Conservation (phyloP, 2,888 invertebrate species). For the Plebejus anna region DNA sequence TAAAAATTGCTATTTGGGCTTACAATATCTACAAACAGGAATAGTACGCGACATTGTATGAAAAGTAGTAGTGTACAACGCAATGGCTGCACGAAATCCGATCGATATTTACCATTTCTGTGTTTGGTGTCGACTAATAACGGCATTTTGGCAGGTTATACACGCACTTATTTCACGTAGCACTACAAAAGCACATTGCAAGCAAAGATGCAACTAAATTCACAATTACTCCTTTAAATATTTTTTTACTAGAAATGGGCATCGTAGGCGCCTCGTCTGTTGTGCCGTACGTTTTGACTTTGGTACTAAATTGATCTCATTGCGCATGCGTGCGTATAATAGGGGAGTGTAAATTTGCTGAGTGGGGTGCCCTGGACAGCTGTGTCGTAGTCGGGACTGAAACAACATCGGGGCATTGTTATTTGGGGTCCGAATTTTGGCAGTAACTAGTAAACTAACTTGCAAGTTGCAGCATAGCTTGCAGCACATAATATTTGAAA, state of each 20-base stretch:
- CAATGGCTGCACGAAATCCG: conserved; percentile 62
- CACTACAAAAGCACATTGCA: conserved; percentile 60
- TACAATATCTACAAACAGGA: conserved; percentile 12
- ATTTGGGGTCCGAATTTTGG: conserved; percentile 1
- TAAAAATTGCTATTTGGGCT: background rate
- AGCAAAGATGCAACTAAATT: conserved; percentile 41
- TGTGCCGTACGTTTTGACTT: conserved; percentile 52
- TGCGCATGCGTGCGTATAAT: conserved; percentile 72
- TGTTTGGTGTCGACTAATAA: conserved; percentile 60
- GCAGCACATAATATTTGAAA: too few species aligned
- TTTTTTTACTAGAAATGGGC: conserved; percentile 54
- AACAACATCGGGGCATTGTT: conserved; percentile 5
- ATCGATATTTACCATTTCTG: conserved; percentile 75
- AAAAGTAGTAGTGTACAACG: conserved; percentile 36
- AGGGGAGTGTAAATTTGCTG: conserved; percentile 65
- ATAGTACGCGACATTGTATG: conserved; percentile 34
- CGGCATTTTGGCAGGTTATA: conserved; percentile 57
- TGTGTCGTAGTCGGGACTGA: conserved; percentile 49
- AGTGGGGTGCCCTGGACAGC: conserved; percentile 68
- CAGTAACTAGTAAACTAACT: background rate
- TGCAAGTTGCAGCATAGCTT: background rate
- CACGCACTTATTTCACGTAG: conserved; percentile 51
- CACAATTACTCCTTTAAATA: conserved; percentile 45
- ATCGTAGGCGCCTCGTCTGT: conserved; percentile 58
- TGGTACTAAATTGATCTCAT: conserved; percentile 57